Conservation (phyloP, 2,113 vertebrate species). For the Aythya baeri region DNA sequence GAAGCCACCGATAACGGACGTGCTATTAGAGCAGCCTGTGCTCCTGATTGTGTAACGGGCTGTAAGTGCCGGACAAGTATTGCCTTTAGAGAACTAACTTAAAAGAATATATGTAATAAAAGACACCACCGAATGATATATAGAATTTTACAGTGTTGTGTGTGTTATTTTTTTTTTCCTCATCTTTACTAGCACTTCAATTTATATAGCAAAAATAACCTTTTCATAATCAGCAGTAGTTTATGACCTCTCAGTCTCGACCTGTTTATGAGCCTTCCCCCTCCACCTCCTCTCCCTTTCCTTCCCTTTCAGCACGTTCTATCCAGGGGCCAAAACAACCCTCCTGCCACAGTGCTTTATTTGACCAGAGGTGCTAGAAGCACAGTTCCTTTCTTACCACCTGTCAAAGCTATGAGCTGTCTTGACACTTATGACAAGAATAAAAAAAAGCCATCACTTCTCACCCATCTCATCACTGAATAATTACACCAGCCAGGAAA, state of each 20-base stretch:
- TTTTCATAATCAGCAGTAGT: not conserved
- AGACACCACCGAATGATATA: not conserved
- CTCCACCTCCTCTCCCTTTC: not conserved
- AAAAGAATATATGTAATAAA: not conserved
- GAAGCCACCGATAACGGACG: not conserved
- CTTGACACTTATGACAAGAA: not conserved
- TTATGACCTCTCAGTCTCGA: not conserved
- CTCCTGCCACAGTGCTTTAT: not conserved
- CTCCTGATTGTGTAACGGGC: not conserved
- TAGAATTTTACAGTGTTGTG: not conserved
- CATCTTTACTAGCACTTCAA: not conserved
- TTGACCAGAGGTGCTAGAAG: not conserved
- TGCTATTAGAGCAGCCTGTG: not conserved
- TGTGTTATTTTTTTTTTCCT: not conserved
- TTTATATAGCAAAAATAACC: not conserved
- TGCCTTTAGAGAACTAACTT: not conserved
- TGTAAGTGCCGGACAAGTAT: not conserved
- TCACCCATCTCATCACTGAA: not conserved
- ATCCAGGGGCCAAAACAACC: not conserved
- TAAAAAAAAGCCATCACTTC: not conserved
- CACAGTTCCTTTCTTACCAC: not conserved
- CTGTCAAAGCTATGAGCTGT: not conserved
- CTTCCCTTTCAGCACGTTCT: not conserved
- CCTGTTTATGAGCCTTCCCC: not conserved
- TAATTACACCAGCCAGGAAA: not conserved